A percentile compares a stretch with the other conserved stretches of the same genome.
Evolutionary conservation across 2,888 invertebrate genomes (phyloP).

Genomic region (Thera obeliscata): DNA sequence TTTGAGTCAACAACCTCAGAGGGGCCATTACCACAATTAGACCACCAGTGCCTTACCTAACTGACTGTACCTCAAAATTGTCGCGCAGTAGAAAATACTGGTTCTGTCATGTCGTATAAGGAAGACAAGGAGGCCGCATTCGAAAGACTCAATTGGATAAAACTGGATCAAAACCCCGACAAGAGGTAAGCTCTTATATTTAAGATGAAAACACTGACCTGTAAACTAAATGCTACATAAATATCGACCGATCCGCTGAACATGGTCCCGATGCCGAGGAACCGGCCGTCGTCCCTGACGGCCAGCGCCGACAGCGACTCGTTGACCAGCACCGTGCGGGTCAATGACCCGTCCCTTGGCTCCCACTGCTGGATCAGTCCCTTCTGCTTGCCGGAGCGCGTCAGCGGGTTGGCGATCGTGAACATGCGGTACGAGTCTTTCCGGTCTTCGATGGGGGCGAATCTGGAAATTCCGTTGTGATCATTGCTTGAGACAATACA

Average conservation of each 20-base stretch:
- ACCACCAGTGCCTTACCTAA: too few species aligned
- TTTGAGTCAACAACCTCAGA: too few species aligned
- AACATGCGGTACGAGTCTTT: conserved; percentile 88
- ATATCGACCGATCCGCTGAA: conserved; percentile 96
- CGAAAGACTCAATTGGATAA: too few species aligned
- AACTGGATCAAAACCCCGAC: too few species aligned
- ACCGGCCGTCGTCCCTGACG: conserved; percentile 95
- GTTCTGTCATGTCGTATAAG: too few species aligned
- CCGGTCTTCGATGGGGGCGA: conserved; percentile 89
- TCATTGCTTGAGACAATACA: too few species aligned
- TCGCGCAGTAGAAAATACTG: too few species aligned
- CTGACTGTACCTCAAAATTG: too few species aligned
- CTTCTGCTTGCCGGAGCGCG: conserved; percentile 88
- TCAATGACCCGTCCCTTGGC: conserved; percentile 81
- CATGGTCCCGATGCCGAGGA: conserved; percentile 97
- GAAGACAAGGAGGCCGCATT: too few species aligned
- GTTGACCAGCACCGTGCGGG: conserved; percentile 84
- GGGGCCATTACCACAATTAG: too few species aligned
- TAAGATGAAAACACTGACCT: conserved; percentile 75
- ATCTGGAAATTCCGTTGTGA: conserved; percentile 67
- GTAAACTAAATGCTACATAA: conserved; percentile 95
- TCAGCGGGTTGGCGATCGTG: conserved; percentile 91
- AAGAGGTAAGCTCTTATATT: too few species aligned
- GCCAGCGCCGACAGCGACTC: conserved; percentile 94
- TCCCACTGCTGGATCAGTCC: conserved; percentile 92